Evolutionary conservation across 2,113 vertebrate genomes (phyloP).

Genomic region (Trachemys scripta): DNA sequence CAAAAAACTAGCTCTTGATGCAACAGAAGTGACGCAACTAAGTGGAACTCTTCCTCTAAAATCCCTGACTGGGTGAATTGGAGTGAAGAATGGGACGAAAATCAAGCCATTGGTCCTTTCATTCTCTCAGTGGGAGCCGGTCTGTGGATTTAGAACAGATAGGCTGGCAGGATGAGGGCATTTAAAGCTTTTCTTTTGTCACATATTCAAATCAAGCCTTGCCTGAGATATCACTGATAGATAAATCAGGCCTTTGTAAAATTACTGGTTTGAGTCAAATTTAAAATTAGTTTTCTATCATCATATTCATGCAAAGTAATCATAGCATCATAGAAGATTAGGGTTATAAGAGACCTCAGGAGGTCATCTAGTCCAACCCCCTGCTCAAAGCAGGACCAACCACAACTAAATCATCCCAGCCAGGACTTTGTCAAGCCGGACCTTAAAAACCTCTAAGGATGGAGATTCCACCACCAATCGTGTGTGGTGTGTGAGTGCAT

Average conservation of each 20-base stretch:
- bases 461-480: no score
- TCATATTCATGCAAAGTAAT: neutral
- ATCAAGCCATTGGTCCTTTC: neutral
- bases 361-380: no score
- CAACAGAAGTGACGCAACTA: neutral
- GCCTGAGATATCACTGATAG: neutral
- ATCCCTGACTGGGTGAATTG: neutral
- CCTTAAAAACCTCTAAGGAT: no score
- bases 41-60: neutral
- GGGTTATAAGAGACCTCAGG: no score
- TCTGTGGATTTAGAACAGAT: neutral
- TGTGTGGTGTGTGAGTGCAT: neutral
- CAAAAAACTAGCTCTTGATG: neutral
- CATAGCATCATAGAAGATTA: no score
- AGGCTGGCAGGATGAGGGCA: neutral
- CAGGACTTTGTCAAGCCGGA: no score
- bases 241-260: neutral
- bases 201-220: neutral
- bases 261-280: neutral
- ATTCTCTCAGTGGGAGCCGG: neutral
- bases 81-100: neutral
- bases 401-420: no score
- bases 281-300: neutral
- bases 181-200: neutral
- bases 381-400: no score